Base-by-base conservation (phyloP, 2,797 vertebrate genomes). In the Coendou prehensilis region DNA sequence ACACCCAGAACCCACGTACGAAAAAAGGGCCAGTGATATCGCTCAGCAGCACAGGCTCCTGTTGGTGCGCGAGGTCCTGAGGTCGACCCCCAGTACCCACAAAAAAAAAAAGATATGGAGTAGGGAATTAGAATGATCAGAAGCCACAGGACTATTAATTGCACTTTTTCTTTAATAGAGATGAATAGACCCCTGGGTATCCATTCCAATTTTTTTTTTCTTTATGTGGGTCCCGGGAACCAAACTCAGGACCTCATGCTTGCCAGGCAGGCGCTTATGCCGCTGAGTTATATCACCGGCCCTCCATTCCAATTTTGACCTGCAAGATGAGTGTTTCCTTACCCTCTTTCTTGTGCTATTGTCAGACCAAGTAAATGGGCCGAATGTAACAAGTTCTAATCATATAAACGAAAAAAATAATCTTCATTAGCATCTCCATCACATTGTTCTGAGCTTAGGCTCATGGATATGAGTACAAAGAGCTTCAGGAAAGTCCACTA, bases 91-190 rank as follows among this genome's bases (percentile, higher is more conserved):
- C 37, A 41, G 37, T 41, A 41, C 37, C 37, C 37, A 41, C 37
- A 2, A 41, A 41, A 41, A 41, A 41, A 41, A 41, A 41, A 41
- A 41, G 37, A 41, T 56, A 1, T 69, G 22, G 33, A 54, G 73
- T 64, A 82, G 61, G 78, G 54, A 83, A 61, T 91, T 89, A 87
- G 63, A 93, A 67, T 9, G 59, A 94, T 52, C 50, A 63, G 87
- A 78, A 91, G n/a, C 56, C 59, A 45, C 69, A 81, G 89, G 83
- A 88, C 33, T 22, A 52, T 22, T 47, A 23, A 15, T 78, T 45
- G 61, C 7, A 89, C 82, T 52, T 89, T 52, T 97, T 94, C 33
- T 61, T 76, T 88, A 41, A 20, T 78, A 71, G 75, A 84, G 28
- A 52, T 93, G 45, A 88, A 75, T 30, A 89, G 18, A 84, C 23